Evolutionary conservation across 2,888 invertebrate genomes (phyloP).

Genomic region (Nebria salina): DNA sequence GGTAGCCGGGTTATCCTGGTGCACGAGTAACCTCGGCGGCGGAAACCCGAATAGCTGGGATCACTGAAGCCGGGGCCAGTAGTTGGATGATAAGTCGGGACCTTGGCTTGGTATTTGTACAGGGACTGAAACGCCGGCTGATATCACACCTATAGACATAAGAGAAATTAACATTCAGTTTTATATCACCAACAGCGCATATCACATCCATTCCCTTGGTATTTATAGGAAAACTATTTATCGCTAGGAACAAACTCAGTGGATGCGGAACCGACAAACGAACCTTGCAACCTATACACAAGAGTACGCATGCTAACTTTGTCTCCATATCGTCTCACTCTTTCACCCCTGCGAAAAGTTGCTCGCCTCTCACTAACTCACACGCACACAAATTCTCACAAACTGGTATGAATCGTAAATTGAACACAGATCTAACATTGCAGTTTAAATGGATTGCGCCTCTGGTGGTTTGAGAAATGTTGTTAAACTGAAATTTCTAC

Average conservation of each 20-base stretch:
- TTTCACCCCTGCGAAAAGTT: neutral
- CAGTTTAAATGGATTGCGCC: constrained; percentile 45
- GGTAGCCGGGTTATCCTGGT: constrained; percentile 70
- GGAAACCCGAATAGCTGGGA: constrained; percentile 90
- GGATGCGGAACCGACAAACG: constrained; percentile 57
- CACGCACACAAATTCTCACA: constrained; percentile 21
- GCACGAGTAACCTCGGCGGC: constrained; percentile 76
- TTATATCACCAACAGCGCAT: neutral
- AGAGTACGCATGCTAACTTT: constrained; percentile 56
- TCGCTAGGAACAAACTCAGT: constrained; percentile 27
- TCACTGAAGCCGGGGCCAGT: constrained; percentile 94
- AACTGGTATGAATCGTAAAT: constrained; percentile 30
- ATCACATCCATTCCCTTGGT: too few species aligned
- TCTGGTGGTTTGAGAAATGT: constrained; percentile 21
- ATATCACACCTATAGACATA: constrained; percentile 82
- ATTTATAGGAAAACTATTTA: constrained; percentile 20
- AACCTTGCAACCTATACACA: constrained; percentile 63
- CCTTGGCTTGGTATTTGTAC: constrained; percentile 91
- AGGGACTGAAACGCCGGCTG: constrained; percentile 91
- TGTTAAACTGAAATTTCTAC: constrained; percentile 20
- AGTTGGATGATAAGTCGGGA: constrained; percentile 81
- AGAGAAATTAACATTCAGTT: constrained; percentile 31
- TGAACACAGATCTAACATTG: constrained; percentile 40
- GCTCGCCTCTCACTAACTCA: constrained; percentile 9
- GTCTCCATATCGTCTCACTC: constrained; percentile 53